A percentile compares a stretch with the other conserved stretches of the same genome.
Conservation (phyloP, 2,797 vertebrate genomes). For the Syngnathus rostellatus region DNA sequence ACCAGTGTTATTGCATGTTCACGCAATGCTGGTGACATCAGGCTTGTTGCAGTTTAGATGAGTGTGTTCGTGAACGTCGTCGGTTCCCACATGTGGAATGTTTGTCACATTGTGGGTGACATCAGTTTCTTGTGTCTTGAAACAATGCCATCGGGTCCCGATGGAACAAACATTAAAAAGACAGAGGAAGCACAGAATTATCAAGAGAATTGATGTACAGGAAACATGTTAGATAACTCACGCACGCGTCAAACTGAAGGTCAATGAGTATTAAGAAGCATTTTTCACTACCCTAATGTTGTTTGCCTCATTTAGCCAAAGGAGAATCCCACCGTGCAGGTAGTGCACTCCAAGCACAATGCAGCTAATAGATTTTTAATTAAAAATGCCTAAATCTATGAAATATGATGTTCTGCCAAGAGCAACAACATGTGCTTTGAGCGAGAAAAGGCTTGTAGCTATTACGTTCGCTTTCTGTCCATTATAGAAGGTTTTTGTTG, state of each 20-base stretch:
- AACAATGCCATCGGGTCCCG: not conserved
- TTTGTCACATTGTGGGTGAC: not conserved
- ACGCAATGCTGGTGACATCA: not conserved
- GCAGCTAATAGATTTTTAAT: not conserved
- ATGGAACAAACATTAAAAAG: constrained; percentile 1
- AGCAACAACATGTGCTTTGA: not conserved
- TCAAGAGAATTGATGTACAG: not conserved
- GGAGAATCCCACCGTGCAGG: not conserved
- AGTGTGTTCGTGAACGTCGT: not conserved
- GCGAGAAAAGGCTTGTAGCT: not conserved
- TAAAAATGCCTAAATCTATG: not conserved
- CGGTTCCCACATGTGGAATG: not conserved
- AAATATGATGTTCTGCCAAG: not conserved
- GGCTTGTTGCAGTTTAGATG: not conserved
- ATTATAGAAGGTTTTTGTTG: not conserved
- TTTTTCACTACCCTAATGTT: not conserved
- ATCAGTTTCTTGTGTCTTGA: not conserved
- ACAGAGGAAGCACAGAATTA: not conserved
- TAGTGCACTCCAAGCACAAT: not conserved
- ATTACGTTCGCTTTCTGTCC: not conserved
- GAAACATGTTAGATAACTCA: not conserved
- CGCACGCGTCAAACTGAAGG: not conserved
- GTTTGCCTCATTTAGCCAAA: not conserved
- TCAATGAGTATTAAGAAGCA: not conserved
- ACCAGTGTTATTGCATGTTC: not conserved